A percentile compares a stretch with the other conserved stretches of the same genome.
Evolutionary conservation across 2,888 invertebrate genomes (phyloP).

Genomic region (Escarpia spicata): DNA sequence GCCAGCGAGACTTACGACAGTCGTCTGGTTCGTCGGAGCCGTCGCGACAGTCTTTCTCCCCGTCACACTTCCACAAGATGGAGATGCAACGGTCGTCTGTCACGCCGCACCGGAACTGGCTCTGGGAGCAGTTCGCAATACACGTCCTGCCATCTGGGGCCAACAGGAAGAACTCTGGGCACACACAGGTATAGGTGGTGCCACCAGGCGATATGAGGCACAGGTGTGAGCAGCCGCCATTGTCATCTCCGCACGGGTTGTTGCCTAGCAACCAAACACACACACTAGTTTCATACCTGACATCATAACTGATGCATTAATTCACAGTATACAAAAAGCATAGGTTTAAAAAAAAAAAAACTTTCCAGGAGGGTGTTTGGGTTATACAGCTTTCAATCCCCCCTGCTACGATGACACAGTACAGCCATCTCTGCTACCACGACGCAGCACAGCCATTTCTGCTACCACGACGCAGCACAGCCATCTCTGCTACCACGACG

Average conservation of each 20-base stretch:
- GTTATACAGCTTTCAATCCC: no score
- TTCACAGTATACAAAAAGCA: no score
- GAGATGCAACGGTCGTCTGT: constrained; percentile 56
- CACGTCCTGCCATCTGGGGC: constrained; percentile 84
- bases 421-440: no score
- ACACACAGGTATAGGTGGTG: constrained; percentile 83
- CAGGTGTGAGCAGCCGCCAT: constrained; percentile 95
- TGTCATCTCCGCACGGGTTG: constrained; percentile 91
- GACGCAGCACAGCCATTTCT: no score
- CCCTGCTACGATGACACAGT: no score
- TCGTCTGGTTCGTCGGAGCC: constrained; percentile 59
- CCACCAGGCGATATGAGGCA: constrained; percentile 86
- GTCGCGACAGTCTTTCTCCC: constrained; percentile 60
- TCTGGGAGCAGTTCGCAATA: constrained; percentile 89
- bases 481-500: no score
- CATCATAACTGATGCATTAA: no score
- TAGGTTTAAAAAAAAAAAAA: no score
- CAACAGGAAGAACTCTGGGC: constrained; percentile 90
- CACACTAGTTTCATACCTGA: no score
- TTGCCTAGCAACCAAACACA: constrained; percentile 43
- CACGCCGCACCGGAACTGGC: constrained; percentile 56
- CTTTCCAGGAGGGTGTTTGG: no score
- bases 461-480: no score
- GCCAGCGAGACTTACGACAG: constrained; percentile 55
- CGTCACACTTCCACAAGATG: constrained; percentile 60